Conservation (phyloP, 2,888 invertebrate genomes). For the Beris chalybata region DNA sequence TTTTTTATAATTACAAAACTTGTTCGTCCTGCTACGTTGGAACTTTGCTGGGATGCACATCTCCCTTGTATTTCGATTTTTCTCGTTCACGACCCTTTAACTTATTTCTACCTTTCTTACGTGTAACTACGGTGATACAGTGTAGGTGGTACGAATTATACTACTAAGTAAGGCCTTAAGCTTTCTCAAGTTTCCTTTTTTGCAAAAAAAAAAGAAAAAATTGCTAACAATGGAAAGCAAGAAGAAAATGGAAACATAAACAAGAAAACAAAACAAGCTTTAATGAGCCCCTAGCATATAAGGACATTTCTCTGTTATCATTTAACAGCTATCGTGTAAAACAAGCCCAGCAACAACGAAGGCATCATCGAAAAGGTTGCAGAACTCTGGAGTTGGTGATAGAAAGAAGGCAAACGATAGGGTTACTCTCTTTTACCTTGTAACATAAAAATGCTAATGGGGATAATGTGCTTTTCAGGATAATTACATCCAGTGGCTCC, state of each 20-base stretch:
- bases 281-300: slow-evolving; percentile 37
- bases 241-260: slow-evolving; percentile 7
- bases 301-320: slow-evolving; percentile 38
- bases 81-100: no score
- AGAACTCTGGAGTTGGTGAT: background rate
- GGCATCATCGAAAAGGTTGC: slow-evolving; percentile 3
- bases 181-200: slow-evolving; percentile 4
- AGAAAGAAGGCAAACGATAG: slow-evolving; percentile 19
- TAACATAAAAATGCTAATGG: slow-evolving; percentile 42
- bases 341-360: slow-evolving; percentile 6
- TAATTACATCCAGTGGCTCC: slow-evolving; percentile 40
- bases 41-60: no score
- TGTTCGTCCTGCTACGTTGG: no score
- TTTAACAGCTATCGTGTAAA: slow-evolving; percentile 31
- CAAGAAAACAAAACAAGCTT: slow-evolving; percentile 29
- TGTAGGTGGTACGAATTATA: no score
- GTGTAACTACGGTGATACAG: no score
- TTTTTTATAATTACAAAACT: no score
- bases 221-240: slow-evolving; percentile 12
- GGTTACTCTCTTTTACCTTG: slow-evolving; percentile 20
- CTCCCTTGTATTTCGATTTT: no score
- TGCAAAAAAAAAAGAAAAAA: background rate
- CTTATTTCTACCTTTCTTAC: no score
- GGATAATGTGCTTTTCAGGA: slow-evolving; percentile 42
- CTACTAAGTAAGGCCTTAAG: slow-evolving; percentile 14